Evolutionary conservation across 2,797 vertebrate genomes (phyloP), one percentile per base, ranked within the genome.

Genomic region (Pachyuromys duprasi): DNA sequence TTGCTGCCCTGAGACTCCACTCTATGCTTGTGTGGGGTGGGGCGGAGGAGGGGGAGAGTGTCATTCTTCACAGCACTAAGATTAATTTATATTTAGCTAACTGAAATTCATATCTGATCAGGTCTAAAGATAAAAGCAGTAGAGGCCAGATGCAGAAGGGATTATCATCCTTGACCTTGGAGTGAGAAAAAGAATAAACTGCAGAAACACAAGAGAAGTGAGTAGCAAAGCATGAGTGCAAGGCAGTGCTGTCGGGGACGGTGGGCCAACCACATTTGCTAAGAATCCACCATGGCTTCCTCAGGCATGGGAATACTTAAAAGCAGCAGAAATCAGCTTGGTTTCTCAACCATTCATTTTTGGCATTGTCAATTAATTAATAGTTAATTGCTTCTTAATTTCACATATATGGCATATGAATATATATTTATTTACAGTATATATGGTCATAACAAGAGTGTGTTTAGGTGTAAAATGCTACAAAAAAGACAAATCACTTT

Each of bases 231-330:
- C 93, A 89, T 26, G 81, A 89, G 89, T 97, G 96, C 15, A 1
- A 78, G 92, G 94, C 97, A 95, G 65, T 86, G 4, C 80, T 91
- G 62, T 93, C 74, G 94, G 94, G 92, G 91, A 96, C 2, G 3
- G 20, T 15, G 13, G 12, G 42, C 31, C 63, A 84, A 26, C 12
- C 82, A 69, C 31, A n/a, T 63, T 90, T 39, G 17, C 24, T 75
- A 88, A 96, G 96, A 97, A 93, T 95, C 96, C 88, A 91, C 96
- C 96, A 95, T 97, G 97, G 96, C 94, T 92, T 87, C 89, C 86
- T 98, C 93, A 20, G 39, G 20, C 28, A 45, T 75, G 36, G 17
- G 69, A 97, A 94, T 13, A 92, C 63, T 97, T 94, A 97, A 97
- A 98, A 97, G 92, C 82, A 93, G 15, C 49, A 83, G 93, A 95